These are phyloP conservation scores for Lampropteryx suffumata DNA, from an alignment of 2,888 invertebrate species.

Conservation along the genomic window DNA sequence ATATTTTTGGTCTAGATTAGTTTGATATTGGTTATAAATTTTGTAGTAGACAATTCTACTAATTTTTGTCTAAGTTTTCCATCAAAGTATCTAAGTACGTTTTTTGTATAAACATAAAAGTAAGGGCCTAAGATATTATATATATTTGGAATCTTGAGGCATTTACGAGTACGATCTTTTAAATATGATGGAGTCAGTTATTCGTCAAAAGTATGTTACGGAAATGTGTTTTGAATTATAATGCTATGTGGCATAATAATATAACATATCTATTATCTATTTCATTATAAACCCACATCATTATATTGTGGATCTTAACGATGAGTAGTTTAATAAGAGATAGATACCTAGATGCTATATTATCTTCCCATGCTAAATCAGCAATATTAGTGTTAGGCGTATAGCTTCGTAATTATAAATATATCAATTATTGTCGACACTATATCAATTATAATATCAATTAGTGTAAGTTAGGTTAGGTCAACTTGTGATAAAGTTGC, in stretches of 20 bases:
- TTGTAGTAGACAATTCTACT: not conserved
- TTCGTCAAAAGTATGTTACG: not conserved
- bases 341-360: slow-evolving; percentile 30
- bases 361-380: slow-evolving; percentile 56
- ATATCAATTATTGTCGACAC: slow-evolving; percentile 60
- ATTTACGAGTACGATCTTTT: slow-evolving; percentile 48
- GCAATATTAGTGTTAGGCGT: slow-evolving; percentile 67
- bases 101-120: slow-evolving; percentile 20
- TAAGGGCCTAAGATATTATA: slow-evolving; percentile 63
- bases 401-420: slow-evolving; percentile 54
- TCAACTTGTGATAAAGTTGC: slow-evolving; percentile 83
- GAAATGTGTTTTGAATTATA: no score
- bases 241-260: no score
- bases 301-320: no score
- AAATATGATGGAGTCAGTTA: not conserved
- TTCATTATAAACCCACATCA: no score
- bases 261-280: no score
- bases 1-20: not conserved
- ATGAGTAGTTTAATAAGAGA: not conserved
- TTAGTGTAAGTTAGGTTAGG: slow-evolving; percentile 59
- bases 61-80: slow-evolving; percentile 9
- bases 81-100: slow-evolving; percentile 18
- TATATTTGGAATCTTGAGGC: slow-evolving; percentile 52
- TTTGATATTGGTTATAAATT: slow-evolving; percentile 6
- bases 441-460: slow-evolving; percentile 73